These are phyloP conservation scores for Eudasyphora cyanicolor DNA, from an alignment of 2,888 invertebrate species.

Conservation along the genomic window DNA sequence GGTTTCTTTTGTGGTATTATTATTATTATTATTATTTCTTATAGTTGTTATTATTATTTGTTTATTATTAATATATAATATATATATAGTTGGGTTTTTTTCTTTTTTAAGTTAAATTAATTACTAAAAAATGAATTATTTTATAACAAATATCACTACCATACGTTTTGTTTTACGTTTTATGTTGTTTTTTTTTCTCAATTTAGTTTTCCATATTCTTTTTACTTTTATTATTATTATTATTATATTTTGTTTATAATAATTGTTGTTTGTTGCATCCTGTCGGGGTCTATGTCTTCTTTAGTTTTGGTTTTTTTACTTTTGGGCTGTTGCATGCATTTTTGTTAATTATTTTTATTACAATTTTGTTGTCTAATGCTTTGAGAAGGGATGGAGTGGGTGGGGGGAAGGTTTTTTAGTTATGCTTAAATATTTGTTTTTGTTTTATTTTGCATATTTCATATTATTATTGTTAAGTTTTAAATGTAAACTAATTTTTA, in stretches of 20 bases:
- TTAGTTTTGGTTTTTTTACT: slow-evolving; percentile 64
- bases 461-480: slow-evolving; percentile 36
- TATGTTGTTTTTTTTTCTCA: slow-evolving; percentile 71
- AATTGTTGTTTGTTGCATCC: slow-evolving; percentile 14
- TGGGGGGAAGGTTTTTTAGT: not conserved
- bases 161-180: slow-evolving; percentile 54
- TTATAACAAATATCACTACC: slow-evolving; percentile 79
- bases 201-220: slow-evolving; percentile 67
- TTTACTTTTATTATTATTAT: slow-evolving; percentile 18
- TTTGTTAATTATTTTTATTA: slow-evolving; percentile 41
- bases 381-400: slow-evolving; percentile 25
- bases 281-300: not conserved
- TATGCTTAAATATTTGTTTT: slow-evolving; percentile 54
- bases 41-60: slow-evolving; percentile 53
- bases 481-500: slow-evolving; percentile 49
- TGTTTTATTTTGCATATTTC: slow-evolving; percentile 14
- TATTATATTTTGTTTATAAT: slow-evolving; percentile 57
- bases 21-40: slow-evolving; percentile 55
- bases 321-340: slow-evolving; percentile 65
- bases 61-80: slow-evolving; percentile 34
- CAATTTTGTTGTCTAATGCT: slow-evolving; percentile 51
- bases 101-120: slow-evolving; percentile 74
- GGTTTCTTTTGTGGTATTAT: slow-evolving; percentile 49
- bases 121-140: slow-evolving; percentile 75
- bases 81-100: slow-evolving; percentile 45